Evolutionary conservation across 2,797 vertebrate species (phyloP), one percentile per base, ranked within the genome.

Genomic region (Synanceia verrucosa): DNA sequence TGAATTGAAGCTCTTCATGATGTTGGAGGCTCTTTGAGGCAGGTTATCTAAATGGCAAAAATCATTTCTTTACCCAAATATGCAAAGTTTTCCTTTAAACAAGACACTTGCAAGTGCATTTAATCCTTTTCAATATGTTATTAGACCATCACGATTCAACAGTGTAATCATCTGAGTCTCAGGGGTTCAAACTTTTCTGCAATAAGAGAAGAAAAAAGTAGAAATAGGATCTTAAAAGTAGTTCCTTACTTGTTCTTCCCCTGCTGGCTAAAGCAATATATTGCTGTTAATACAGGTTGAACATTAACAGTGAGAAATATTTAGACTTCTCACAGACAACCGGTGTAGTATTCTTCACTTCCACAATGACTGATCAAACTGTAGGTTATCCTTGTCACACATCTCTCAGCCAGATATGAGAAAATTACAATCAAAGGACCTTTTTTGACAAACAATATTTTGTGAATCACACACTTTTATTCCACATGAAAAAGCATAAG

Each of bases 401-500:
- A 0, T 21, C 11, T 9, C 26, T 50, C 16, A 64, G 51, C 5
- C 28, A 66, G 9, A 50, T 36, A 1, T 36, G 6, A 58, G 6
- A 41, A 52, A 57, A 64, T 34, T 7, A 31, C 10, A 39, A 6
- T 37, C 16, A 24, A 60, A 23, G 3, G 0, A 19, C 31, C 3
- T 23, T 16, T 6, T 18, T 3, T 4, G 16, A 0, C 21, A 71
- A 0, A 46, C 12, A 46, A 33, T 18, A 39, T 47, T n/a, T 70
- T 43, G 9, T 16, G 11, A 58, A 76, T 26, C 53, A 63, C 52
- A 66, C 50, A 66, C 29, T 62, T 87, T 87, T 67, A 85, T 88
- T 87, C 6, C 16, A 81, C 6, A 10, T 41, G 31, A 51, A 48
- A 26, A 58, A 70, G 47, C 34, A 59, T 21, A 9, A 28, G 1